Percentiles rank a stretch among this genome's conserved stretches.
Evolutionary conservation across 1,140 invertebrate genomes (phyloP).

Genomic region (Zaprionus africanus): DNA sequence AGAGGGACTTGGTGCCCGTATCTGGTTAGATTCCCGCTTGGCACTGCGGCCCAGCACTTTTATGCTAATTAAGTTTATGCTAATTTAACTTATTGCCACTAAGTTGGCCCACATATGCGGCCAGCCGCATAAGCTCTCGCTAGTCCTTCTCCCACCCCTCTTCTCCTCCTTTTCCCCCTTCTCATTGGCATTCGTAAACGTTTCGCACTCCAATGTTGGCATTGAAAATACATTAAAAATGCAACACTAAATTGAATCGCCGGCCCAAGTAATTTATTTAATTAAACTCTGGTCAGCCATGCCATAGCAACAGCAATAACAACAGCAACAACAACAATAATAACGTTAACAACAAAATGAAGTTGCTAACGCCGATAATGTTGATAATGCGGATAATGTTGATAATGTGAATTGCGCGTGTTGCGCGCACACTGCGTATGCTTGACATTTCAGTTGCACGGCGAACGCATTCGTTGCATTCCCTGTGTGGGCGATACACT

Average conservation of each 20-base stretch:
- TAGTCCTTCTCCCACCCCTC: conserved; percentile 21
- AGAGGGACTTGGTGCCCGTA: conserved; percentile 19
- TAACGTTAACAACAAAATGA: conserved; percentile 27
- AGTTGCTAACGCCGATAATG: conserved; percentile 41
- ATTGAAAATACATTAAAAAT: conserved; percentile 48
- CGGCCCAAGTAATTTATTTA: conserved; percentile 56
- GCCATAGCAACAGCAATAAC: conserved; percentile 12
- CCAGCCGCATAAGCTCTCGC: conserved; percentile 62
- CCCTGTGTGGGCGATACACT: conserved; percentile 9
- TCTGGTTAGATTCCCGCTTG: conserved; percentile 61
- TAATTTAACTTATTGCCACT: conserved; percentile 82
- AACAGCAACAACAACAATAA: conserved; percentile 17
- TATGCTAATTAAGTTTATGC: conserved; percentile 83
- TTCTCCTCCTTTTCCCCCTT: conserved; percentile 2
- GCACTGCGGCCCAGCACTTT: conserved; percentile 71
- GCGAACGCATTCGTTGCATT: not conserved
- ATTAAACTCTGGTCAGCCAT: conserved; percentile 49
- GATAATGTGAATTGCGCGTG: conserved; percentile 20
- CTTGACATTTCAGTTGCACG: conserved; percentile 41
- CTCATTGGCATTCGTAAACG: conserved; percentile 12
- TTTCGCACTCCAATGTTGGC: conserved; percentile 16
- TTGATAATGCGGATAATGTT: conserved; percentile 28
- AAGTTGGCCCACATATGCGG: conserved; percentile 81
- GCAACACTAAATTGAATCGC: conserved; percentile 46
- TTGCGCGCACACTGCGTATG: conserved; percentile 47